phyloP scores from a whole-genome alignment of 2,888 invertebrate species.

The Tenthredo scrophulariae region DNA sequence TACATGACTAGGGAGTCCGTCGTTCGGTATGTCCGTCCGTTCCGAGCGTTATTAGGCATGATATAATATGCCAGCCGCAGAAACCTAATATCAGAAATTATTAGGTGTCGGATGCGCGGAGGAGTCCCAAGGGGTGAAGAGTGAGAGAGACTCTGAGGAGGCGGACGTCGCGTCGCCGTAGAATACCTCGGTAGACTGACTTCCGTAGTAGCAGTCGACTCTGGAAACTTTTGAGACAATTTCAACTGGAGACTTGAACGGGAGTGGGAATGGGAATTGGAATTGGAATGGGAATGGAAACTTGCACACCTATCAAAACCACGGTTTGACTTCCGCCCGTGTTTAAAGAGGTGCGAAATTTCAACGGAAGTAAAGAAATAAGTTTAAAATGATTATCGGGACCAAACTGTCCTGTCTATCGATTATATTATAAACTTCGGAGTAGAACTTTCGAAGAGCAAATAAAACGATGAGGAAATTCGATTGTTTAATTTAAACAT shows the following conservation, averaged over 20 bases:
- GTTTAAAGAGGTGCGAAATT: not conserved
- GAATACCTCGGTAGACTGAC: constrained; percentile 29
- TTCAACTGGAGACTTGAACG: constrained; percentile 26
- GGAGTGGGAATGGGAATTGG: not conserved
- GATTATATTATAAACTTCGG: not conserved
- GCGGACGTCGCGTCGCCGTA: constrained; percentile 36
- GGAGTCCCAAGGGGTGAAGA: not conserved
- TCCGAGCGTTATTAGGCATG: constrained; percentile 33
- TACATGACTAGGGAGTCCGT: not conserved
- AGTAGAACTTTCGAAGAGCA: not conserved
- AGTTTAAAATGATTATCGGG: not conserved
- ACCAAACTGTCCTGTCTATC: not conserved
- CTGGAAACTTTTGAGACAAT: constrained; percentile 41
- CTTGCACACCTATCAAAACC: constrained; percentile 23
- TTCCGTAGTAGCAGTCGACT: constrained; percentile 10
- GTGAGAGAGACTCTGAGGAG: not conserved
- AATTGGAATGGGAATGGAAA: not conserved
- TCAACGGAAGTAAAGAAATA: not conserved
- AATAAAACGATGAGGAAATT: not conserved
- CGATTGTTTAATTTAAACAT: not conserved
- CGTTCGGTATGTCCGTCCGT: not conserved
- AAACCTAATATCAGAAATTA: constrained; percentile 52
- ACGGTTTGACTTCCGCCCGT: constrained; percentile 11
- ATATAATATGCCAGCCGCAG: constrained; percentile 53
- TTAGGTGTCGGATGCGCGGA: constrained; percentile 42